phyloP scores from a whole-genome alignment of 2,888 invertebrate species.

The Sericinus montela region DNA sequence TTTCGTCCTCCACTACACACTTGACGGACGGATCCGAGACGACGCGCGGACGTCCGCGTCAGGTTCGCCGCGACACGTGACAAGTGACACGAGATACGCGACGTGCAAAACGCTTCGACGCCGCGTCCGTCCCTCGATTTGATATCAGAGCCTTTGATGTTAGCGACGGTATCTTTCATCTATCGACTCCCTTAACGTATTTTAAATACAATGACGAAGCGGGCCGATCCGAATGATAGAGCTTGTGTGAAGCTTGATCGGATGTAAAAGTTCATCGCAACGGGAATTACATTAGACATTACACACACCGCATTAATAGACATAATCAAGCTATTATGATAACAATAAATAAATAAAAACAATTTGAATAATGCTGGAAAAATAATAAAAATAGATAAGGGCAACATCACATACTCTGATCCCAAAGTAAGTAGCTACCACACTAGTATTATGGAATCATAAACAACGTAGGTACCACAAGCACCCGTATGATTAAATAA shows the following conservation, averaged over 20 bases:
- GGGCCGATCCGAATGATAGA: not conserved
- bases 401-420: too few relatives aligned
- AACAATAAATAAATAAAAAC: too few relatives aligned
- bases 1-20: not conserved
- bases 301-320: too few relatives aligned
- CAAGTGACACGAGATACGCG: not conserved
- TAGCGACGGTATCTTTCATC: constrained; percentile 12
- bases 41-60: constrained; percentile 4
- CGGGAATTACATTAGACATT: too few relatives aligned
- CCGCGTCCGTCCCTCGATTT: not conserved
- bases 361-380: too few relatives aligned
- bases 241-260: not conserved
- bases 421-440: too few relatives aligned
- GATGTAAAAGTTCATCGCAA: not conserved
- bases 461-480: too few relatives aligned
- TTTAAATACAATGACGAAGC: constrained; percentile 17
- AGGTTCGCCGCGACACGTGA: not conserved
- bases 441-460: too few relatives aligned
- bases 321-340: too few relatives aligned
- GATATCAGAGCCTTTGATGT: constrained; percentile 9
- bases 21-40: constrained; percentile 6
- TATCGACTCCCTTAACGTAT: constrained; percentile 3
- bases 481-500: too few relatives aligned
- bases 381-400: too few relatives aligned
- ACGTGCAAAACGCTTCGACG: not conserved